phyloP scores from a whole-genome alignment of 2,888 invertebrate species.

The Troides oblongomaculatus region DNA sequence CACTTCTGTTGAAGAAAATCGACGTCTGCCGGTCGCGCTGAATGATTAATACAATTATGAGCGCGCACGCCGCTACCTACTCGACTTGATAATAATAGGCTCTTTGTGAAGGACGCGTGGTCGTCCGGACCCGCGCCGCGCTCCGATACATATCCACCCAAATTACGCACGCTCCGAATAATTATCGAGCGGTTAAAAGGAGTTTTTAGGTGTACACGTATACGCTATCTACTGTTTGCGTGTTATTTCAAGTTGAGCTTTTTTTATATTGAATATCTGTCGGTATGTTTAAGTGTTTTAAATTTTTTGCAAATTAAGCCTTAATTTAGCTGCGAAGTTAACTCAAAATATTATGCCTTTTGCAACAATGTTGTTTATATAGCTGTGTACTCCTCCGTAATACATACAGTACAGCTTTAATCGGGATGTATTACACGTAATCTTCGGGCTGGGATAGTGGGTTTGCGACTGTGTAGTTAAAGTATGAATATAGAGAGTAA shows the following conservation, averaged over 20 bases:
- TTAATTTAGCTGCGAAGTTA: no score
- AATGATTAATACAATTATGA: slow-evolving; percentile 80
- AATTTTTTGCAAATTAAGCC: not conserved
- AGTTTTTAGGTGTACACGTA: not conserved
- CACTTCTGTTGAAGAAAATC: slow-evolving; percentile 79
- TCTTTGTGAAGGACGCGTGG: slow-evolving; percentile 75
- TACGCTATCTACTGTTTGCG: not conserved
- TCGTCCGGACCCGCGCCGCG: slow-evolving; percentile 44
- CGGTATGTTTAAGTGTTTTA: not conserved
- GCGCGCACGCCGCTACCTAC: slow-evolving; percentile 74
- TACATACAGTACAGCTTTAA: no score
- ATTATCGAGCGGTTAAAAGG: slow-evolving; percentile 16
- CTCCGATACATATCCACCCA: slow-evolving; percentile 41
- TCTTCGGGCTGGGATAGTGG: no score
- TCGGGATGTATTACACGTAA: no score
- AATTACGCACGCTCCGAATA: slow-evolving; percentile 34
- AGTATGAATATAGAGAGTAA: no score
- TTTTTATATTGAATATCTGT: not conserved
- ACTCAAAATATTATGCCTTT: no score
- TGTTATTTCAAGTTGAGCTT: not conserved
- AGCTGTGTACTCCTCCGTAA: no score
- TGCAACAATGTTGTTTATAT: no score
- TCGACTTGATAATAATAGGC: slow-evolving; percentile 68
- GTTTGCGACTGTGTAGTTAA: no score
- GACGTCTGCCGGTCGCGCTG: slow-evolving; percentile 78